Percentiles rank a stretch among this genome's conserved stretches.
Conservation (phyloP, 2,888 invertebrate genomes). For the Heliconius erato region DNA sequence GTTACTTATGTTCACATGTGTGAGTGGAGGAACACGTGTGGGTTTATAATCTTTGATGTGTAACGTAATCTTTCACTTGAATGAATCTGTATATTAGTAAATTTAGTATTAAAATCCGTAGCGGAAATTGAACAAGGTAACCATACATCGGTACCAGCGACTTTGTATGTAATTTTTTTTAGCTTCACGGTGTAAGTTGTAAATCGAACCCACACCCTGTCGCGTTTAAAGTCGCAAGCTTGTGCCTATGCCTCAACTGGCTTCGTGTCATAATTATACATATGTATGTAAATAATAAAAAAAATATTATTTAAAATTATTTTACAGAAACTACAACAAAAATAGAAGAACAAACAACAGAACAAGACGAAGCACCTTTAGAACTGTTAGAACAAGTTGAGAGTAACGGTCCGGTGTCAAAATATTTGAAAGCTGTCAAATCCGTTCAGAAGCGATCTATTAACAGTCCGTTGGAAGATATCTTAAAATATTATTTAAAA, state of each 20-base stretch:
- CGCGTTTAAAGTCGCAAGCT: too few species aligned
- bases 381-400: slow-evolving; percentile 52
- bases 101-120: too few species aligned
- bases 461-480: slow-evolving; percentile 59
- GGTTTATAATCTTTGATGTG: not conserved
- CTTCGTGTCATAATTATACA: not conserved
- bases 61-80: too few species aligned
- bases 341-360: slow-evolving; percentile 8
- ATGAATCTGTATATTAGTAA: too few species aligned
- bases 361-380: slow-evolving; percentile 27
- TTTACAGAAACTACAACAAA: slow-evolving; percentile 30
- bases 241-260: too few species aligned
- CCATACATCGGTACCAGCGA: too few species aligned
- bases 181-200: too few species aligned
- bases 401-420: slow-evolving; percentile 48
- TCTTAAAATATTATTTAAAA: slow-evolving; percentile 71
- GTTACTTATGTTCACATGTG: not conserved
- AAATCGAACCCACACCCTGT: too few species aligned
- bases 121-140: too few species aligned
- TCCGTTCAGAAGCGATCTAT: slow-evolving; percentile 62
- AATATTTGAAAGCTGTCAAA: slow-evolving; percentile 52
- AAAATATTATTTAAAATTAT: not conserved
- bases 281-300: not conserved
- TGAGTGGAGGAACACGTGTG: not conserved
- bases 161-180: too few species aligned